phyloP scores from a whole-genome alignment of 2,113 vertebrate species.

The Indicator indicator region DNA sequence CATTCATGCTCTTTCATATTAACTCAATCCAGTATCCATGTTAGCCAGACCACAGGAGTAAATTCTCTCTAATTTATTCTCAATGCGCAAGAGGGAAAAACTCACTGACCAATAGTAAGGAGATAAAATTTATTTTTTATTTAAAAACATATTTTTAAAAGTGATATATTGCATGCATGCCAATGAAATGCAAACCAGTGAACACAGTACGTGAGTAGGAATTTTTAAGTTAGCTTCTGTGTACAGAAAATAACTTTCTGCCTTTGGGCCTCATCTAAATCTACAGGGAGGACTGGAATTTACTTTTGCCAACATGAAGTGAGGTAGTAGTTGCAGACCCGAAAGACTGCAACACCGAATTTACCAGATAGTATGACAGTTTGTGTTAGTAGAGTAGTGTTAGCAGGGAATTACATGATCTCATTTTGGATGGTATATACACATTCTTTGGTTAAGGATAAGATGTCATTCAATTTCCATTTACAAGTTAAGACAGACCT shows the following conservation, averaged over 20 bases:
- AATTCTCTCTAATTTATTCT: not conserved
- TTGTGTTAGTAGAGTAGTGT: not conserved
- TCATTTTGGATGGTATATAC: not conserved
- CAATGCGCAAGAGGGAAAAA: not conserved
- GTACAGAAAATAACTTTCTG: not conserved
- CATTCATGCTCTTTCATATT: not conserved
- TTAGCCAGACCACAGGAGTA: not conserved
- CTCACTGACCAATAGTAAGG: rapidly evolving
- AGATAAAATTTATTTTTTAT: not conserved
- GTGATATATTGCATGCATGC: rapidly evolving
- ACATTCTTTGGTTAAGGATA: not conserved
- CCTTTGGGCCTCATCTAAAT: not conserved
- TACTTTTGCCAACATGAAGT: not conserved
- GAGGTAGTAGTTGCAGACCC: not conserved
- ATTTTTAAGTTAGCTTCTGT: not conserved
- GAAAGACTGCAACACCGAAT: not conserved
- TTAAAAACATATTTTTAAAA: not conserved
- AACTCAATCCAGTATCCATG: not conserved
- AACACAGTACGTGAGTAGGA: not conserved
- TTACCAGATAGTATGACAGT: not conserved
- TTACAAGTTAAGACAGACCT: not conserved
- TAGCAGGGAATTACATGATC: not conserved
- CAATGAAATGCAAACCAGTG: not conserved
- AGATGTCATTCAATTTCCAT: not conserved
- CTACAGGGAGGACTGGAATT: not conserved